Percentiles rank a stretch among this genome's conserved stretches.
These are phyloP conservation scores for Aphis gossypii DNA, from an alignment of 1,140 invertebrate genomes.

Conservation along the genomic window DNA sequence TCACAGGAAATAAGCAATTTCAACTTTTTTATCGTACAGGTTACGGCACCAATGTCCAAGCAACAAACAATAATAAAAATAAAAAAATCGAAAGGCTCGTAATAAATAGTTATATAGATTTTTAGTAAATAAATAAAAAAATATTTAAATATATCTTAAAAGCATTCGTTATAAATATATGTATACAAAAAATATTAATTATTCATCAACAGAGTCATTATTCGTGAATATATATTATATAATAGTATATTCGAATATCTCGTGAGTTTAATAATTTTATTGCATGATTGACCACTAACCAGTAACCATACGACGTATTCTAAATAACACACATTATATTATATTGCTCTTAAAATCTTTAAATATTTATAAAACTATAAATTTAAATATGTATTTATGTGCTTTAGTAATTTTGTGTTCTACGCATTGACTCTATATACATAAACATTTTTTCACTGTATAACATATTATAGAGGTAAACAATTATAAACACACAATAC, in stretches of 20 bases:
- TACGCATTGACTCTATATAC: background rate
- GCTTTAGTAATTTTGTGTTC: background rate
- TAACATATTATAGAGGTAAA: background rate
- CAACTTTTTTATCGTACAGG: background rate
- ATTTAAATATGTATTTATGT: background rate
- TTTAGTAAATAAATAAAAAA: too few species aligned
- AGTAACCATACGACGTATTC: background rate
- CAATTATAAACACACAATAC: background rate
- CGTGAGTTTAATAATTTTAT: background rate
- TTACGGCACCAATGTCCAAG: background rate
- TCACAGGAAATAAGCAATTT: conserved; percentile 18
- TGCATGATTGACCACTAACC: background rate
- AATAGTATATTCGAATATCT: background rate
- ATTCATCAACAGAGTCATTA: background rate
- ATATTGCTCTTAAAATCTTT: background rate
- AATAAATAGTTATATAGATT: background rate
- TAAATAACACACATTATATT: background rate
- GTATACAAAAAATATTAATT: background rate
- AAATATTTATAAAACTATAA: background rate
- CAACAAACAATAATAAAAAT: background rate
- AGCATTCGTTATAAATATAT: background rate
- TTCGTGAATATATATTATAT: background rate
- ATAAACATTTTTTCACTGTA: background rate
- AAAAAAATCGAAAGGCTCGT: background rate
- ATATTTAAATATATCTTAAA: background rate